Conservation (phyloP, 2,797 vertebrate genomes). For the Scolopax rusticola region DNA sequence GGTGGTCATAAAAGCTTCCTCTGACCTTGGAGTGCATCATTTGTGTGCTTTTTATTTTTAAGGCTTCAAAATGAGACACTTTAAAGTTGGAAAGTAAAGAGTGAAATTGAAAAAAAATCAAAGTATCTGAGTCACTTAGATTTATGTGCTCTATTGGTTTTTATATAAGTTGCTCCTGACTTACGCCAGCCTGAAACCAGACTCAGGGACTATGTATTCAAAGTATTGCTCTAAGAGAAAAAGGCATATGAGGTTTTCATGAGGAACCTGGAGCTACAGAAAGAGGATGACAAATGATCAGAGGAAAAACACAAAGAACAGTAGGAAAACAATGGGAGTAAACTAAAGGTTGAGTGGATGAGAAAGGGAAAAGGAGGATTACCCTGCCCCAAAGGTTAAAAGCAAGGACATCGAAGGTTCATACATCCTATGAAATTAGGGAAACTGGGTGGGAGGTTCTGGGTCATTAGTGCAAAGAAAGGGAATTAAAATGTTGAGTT, state of each 20-base stretch:
- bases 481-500: neutral
- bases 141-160: neutral
- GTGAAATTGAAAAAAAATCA: neutral
- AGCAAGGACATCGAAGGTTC: accelerated
- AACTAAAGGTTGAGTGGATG: neutral
- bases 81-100: neutral
- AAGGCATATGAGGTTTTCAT: neutral
- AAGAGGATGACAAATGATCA: neutral
- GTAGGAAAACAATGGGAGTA: neutral
- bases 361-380: neutral
- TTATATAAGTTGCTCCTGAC: neutral
- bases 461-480: neutral
- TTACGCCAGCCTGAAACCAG: neutral
- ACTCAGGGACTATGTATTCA: neutral
- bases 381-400: neutral
- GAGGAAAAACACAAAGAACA: neutral
- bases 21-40: neutral
- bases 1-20: neutral
- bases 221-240: neutral
- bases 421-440: accelerated
- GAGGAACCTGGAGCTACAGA: neutral
- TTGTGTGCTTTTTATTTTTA: neutral
- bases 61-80: neutral
- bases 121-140: neutral
- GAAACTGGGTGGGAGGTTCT: neutral